Evolutionary conservation across 2,113 vertebrate species (phyloP).

Genomic region (Sterrhoptilus dennistouni): DNA sequence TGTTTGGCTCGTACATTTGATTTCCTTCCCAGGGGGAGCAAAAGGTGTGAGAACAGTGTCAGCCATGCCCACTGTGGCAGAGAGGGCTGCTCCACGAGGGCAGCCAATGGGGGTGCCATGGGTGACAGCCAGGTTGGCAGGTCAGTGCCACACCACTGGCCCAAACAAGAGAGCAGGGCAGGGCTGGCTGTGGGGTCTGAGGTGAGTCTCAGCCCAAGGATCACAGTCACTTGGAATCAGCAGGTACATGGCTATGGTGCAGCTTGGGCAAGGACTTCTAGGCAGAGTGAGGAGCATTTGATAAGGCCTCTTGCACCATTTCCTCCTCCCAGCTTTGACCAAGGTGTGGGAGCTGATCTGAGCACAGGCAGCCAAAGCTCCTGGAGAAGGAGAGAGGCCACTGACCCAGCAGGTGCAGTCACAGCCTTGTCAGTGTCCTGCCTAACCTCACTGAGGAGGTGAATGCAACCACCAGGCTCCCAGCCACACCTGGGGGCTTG

Average conservation of each 20-base stretch:
- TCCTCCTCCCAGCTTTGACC: background rate
- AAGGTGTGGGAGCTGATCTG: background rate
- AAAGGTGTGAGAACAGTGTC: background rate
- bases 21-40: background rate
- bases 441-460: background rate
- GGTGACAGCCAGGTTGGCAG: background rate
- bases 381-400: accelerated
- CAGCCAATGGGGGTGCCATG: accelerated
- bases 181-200: accelerated
- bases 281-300: accelerated
- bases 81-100: accelerated
- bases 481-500: background rate
- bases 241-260: background rate
- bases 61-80: no score
- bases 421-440: background rate
- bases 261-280: background rate
- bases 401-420: background rate
- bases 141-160: no score
- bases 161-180: accelerated
- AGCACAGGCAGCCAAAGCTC: background rate
- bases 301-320: background rate
- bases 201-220: background rate
- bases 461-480: background rate
- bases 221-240: accelerated
- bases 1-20: background rate